Base-by-base conservation (phyloP, 2,113 vertebrate genomes). In the Thermophis baileyi region DNA sequence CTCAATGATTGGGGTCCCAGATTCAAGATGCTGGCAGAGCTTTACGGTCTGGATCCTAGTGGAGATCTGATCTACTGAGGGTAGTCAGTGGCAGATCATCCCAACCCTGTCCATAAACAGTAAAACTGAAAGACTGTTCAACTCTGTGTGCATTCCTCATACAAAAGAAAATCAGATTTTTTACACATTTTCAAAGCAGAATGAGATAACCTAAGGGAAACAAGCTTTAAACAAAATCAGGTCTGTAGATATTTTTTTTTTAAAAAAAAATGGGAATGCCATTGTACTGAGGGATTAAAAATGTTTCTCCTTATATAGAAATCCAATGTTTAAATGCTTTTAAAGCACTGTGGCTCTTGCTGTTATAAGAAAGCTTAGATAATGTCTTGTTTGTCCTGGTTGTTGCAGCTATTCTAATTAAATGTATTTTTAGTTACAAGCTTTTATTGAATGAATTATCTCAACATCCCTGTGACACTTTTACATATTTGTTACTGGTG, bases 1-100 rank as follows among this genome's bases (percentile, higher is more conserved):
- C 98, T 99, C 91, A 99, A 96, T 1, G 98, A 99, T 94, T 99
- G 99, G 99, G 99, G 99, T 0, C 99, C 99, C 27, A 96, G 99
- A 85, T 99, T 99, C 97, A 98, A 98, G 97, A 99, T 98, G 97
- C 96, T 99, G 95, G 99, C 99, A 0, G 98, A 99, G 97, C 97
- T 99, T 49, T 99, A 99, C 0, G 98, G 99, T 40, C 97, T 98
- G 5, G 98, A 99, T 4, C 95, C 96, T 20, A 94, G 93, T 0
- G 97, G 97, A 47, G 96, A 98, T 85, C 96, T 97, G 60, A 8
- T 93, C 35, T 98, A 97, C 94, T 98, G 96, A 96, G 74, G 11
- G 88, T 88, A 85, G 60, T 51, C 69, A 93, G 91, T 44, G 6
- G 50, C 93, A 50, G n/a, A 95, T 93, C 93, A 90, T 81, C 87